Evolutionary conservation across 2,888 invertebrate species (phyloP).

Genomic region (Andrena praecox): DNA sequence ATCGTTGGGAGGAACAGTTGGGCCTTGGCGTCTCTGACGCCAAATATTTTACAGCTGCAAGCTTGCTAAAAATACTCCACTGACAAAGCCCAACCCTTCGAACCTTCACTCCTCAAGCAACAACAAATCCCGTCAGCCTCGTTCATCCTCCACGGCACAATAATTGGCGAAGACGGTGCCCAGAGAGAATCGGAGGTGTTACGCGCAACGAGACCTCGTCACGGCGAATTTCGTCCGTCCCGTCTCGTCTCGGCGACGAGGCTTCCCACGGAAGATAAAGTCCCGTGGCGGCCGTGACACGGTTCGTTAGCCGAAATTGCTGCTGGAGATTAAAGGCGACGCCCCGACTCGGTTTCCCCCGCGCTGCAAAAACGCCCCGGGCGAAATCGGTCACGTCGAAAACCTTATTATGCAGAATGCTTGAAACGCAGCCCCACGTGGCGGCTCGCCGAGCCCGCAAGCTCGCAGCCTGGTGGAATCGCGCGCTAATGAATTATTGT

Average conservation of each 20-base stretch:
- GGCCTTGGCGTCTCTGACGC: too few relatives aligned
- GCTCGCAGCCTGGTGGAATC: background rate
- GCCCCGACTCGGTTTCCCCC: background rate
- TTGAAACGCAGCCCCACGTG: constrained; percentile 13
- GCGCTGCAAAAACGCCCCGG: constrained; percentile 11
- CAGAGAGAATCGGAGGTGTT: background rate
- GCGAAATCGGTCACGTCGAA: constrained; percentile 42
- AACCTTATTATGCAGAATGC: constrained; percentile 45
- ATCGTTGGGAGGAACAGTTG: background rate
- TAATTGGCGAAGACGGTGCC: background rate
- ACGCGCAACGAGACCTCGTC: constrained; percentile 16
- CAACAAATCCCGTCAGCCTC: background rate
- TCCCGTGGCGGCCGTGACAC: constrained; percentile 53
- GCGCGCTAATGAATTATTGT: constrained; percentile 45
- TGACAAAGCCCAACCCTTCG: too few relatives aligned
- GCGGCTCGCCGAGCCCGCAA: background rate
- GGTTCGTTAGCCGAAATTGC: constrained; percentile 70
- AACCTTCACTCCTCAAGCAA: too few relatives aligned
- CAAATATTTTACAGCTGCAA: too few relatives aligned
- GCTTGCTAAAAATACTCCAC: too few relatives aligned
- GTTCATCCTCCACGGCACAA: background rate
- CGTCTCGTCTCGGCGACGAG: constrained; percentile 22
- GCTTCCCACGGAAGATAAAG: constrained; percentile 40
- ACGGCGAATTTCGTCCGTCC: constrained; percentile 21
- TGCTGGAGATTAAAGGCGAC: constrained; percentile 64